These are phyloP conservation scores for Gnathonemus echidnorhynchus DNA, from an alignment of 2,113 vertebrate species.

Conservation along the genomic window DNA sequence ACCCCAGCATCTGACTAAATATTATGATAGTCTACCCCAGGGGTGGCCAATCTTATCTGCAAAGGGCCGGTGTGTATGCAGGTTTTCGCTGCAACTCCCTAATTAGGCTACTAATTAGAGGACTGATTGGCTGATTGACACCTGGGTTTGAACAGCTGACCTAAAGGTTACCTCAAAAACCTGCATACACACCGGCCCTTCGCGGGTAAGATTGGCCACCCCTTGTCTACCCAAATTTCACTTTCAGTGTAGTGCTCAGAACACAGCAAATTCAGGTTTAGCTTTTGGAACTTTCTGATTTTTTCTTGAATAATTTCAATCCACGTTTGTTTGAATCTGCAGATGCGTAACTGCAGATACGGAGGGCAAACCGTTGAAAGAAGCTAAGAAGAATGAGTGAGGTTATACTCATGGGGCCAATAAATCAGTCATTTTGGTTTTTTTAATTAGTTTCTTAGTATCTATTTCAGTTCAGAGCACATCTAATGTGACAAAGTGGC, in stretches of 20 bases:
- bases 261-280: background rate
- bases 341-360: background rate
- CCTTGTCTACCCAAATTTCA: background rate
- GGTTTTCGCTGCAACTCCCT: too few species aligned
- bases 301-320: background rate
- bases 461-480: background rate
- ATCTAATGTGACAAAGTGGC: background rate
- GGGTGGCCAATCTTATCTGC: too few species aligned
- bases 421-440: background rate
- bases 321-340: background rate
- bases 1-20: background rate
- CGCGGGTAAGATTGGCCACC: too few species aligned
- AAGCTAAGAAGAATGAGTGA: background rate
- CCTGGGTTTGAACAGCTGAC: too few species aligned
- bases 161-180: too few species aligned
- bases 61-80: too few species aligned
- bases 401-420: background rate
- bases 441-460: background rate
- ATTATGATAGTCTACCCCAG: background rate
- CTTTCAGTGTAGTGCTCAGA: background rate
- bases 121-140: too few species aligned
- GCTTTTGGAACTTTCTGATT: background rate
- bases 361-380: background rate
- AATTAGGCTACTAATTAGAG: too few species aligned
- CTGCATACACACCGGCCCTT: too few species aligned